Percentiles rank a stretch among this genome's conserved stretches.
phyloP scores from a whole-genome alignment of 2,113 vertebrate species.

The Pogona vitticeps region DNA sequence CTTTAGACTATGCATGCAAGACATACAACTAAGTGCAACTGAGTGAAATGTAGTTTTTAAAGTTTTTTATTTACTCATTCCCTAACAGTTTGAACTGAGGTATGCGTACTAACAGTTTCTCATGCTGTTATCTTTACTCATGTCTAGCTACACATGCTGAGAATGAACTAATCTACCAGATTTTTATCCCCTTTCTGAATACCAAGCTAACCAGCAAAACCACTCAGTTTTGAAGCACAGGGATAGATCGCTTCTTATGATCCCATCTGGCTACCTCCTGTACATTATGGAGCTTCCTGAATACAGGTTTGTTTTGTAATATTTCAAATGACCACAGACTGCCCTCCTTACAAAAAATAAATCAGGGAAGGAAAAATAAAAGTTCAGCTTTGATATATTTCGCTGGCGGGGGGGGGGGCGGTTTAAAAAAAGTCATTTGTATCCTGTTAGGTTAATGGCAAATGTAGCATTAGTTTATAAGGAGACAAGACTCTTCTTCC shows the following conservation, averaged over 20 bases:
- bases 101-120: constrained; percentile 94
- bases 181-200: constrained; percentile 84
- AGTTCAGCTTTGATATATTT: constrained; percentile 73
- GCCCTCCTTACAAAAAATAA: constrained; percentile 70
- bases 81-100: constrained; percentile 96
- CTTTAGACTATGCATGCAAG: constrained; percentile 97
- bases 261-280: constrained; percentile 82
- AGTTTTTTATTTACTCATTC: constrained; percentile 85
- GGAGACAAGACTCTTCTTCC: constrained; percentile 90
- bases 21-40: constrained; percentile 94
- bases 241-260: constrained; percentile 82
- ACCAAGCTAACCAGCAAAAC: constrained; percentile 84
- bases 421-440: background rate
- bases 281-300: constrained; percentile 87
- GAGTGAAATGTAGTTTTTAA: constrained; percentile 88
- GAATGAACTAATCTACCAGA: constrained; percentile 92
- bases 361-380: background rate
- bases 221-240: constrained; percentile 81
- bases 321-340: constrained; percentile 79
- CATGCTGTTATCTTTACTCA: constrained; percentile 98
- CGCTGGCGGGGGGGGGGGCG: constrained; percentile 74
- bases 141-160: constrained; percentile 96
- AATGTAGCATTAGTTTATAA: constrained; percentile 69
- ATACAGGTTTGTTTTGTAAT: constrained; percentile 69
- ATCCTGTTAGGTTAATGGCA: constrained; percentile 16